phyloP scores from a whole-genome alignment of 2,113 vertebrate species.

The Hypomesus transpacificus region DNA sequence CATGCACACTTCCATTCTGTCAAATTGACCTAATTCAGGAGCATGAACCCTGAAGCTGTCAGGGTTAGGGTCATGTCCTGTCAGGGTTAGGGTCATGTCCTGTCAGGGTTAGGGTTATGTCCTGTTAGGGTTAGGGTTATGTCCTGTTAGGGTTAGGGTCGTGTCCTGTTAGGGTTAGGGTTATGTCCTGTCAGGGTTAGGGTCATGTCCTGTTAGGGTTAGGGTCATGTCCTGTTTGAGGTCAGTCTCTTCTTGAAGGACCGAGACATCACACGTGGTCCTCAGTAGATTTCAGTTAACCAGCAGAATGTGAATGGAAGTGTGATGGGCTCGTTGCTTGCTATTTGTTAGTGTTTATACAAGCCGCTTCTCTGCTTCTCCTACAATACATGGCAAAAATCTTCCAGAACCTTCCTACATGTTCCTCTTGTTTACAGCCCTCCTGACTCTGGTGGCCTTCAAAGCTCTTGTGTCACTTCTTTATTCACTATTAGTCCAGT shows the following conservation, averaged over 20 bases:
- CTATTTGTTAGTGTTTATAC: conserved; percentile 70
- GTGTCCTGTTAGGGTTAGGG: no score
- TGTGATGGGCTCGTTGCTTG: conserved; percentile 15
- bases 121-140: no score
- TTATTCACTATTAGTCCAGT: conserved; percentile 42
- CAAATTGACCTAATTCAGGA: conserved; percentile 8
- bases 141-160: no score
- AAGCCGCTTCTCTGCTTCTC: conserved; percentile 75
- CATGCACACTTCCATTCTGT: conserved; percentile 26
- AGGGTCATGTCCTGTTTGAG: no score
- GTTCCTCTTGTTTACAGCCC: conserved; percentile 77
- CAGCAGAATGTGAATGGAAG: conserved; percentile 15
- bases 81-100: no score
- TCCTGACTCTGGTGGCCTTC: conserved; percentile 76
- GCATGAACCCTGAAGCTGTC: no score
- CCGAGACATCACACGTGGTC: no score
- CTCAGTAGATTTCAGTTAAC: conserved; percentile 4
- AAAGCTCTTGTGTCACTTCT: conserved; percentile 63
- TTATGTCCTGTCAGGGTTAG: no score
- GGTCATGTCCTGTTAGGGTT: no score
- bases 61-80: no score
- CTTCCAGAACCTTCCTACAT: conserved; percentile 41
- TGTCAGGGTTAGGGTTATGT: no score
- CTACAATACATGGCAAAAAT: conserved; percentile 62
- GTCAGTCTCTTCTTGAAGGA: no score